phyloP scores from a whole-genome alignment of 2,113 vertebrate species.

The Myrmecophaga tridactyla region DNA sequence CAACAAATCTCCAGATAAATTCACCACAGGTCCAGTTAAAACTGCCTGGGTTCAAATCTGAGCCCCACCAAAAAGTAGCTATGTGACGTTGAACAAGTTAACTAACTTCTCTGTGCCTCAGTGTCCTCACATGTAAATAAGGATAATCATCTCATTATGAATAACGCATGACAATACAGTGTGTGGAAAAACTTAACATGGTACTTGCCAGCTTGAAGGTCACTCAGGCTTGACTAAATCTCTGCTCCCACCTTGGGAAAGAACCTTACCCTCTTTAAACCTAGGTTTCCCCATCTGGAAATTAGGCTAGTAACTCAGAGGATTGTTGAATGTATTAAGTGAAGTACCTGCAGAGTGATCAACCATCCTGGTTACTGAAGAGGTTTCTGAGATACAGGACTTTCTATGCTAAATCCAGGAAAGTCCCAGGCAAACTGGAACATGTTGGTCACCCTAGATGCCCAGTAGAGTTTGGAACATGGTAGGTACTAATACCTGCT shows the following conservation, averaged over 20 bases:
- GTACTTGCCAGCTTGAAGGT: not conserved
- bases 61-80: not conserved
- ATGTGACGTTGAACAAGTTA: not conserved
- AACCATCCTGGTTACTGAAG: not conserved
- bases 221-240: not conserved
- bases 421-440: not conserved
- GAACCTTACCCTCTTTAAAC: not conserved
- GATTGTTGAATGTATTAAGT: not conserved
- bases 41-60: not conserved
- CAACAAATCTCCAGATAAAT: not conserved
- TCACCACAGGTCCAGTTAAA: not conserved
- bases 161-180: not conserved
- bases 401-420: not conserved
- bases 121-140: not conserved
- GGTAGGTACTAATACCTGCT: not conserved
- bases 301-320: not conserved
- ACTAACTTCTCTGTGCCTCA: no score
- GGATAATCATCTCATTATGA: not conserved
- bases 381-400: not conserved
- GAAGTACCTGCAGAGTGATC: not conserved
- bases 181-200: not conserved
- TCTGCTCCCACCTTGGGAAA: not conserved
- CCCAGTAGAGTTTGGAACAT: not conserved
- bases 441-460: not conserved
- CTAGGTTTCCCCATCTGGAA: not conserved